Conservation (phyloP, 2,888 invertebrate species). For the Deilephila porcellus region DNA sequence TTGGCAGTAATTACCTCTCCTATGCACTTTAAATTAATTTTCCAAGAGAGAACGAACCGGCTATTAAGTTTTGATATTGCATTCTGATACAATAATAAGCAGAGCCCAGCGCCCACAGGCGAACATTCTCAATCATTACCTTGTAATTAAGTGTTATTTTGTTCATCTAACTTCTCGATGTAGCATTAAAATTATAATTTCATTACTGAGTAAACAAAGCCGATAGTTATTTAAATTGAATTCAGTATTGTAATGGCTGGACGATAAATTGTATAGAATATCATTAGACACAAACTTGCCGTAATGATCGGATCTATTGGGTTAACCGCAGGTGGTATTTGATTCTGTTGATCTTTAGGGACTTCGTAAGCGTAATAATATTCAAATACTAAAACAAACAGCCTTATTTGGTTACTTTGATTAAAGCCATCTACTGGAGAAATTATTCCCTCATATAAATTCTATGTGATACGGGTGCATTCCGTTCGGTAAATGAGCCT, state of each 20-base stretch:
- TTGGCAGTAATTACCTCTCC: constrained; percentile 72
- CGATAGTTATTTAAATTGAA: constrained; percentile 60
- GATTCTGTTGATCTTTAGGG: constrained; percentile 54
- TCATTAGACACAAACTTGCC: constrained; percentile 67
- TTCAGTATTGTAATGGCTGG: constrained; percentile 54
- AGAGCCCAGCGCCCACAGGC: constrained; percentile 41
- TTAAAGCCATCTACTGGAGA: not conserved
- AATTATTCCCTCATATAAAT: not conserved
- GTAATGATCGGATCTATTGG: constrained; percentile 65
- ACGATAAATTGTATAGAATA: constrained; percentile 65
- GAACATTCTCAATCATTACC: constrained; percentile 36
- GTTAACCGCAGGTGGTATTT: constrained; percentile 73
- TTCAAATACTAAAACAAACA: constrained; percentile 22
- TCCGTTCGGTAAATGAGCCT: no score
- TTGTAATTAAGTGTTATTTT: constrained; percentile 44
- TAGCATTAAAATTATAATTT: constrained; percentile 52
- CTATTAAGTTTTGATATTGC: constrained; percentile 70
- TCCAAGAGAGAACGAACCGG: constrained; percentile 66
- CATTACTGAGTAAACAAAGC: constrained; percentile 66
- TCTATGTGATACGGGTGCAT: no score
- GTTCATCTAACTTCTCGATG: not conserved
- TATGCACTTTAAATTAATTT: constrained; percentile 80
- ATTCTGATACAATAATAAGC: constrained; percentile 65
- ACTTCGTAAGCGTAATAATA: constrained; percentile 23
- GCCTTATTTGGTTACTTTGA: constrained; percentile 28